Base-by-base conservation (phyloP, 2,797 vertebrate species). In the Aulostomus chinensis region DNA sequence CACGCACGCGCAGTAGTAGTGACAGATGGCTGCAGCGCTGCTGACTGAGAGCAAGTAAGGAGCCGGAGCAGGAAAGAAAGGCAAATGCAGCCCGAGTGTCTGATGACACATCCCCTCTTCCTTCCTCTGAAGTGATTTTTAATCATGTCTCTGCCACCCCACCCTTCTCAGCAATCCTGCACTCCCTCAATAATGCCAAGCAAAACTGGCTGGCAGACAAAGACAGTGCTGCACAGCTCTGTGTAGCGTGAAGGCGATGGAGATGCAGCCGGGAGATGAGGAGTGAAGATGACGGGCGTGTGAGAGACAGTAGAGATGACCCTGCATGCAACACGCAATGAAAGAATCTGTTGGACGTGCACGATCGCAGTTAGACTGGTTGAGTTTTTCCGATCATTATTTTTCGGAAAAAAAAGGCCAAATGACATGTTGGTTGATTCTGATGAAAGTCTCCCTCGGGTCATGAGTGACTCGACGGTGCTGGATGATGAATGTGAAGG, bases 91-190 rank as follows among this genome's bases (percentile, higher is more conserved):
- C 48, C 80, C 31, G 54, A 48, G 50, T 68, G 77, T 81, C 59
- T 66, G 70, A 65, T 86, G 80, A 87, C 79, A 80, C 84, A 85
- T 83, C 54, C 55, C 57, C 42, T 73, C 72, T 68, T 78, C 46
- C 71, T 81, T 75, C 68, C 71, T 67, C 56, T 38, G 20, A 72
- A 74, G 50, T 33, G 69, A 73, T 73, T 71, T 80, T 82, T 68
- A 84, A 75, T 65, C 68, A 74, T 12, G 16, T 34, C 52, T 64
- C 18, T 4, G 1, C 36, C 58, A 22, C 62, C 58, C 45, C 65
- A 20, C 60, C 70, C 63, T 59, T 35, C 46, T 63, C 52, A 62
- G 50, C 68, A 38, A 70, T 64, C 59, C 58, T 31, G 5, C 4
- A 25, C 56, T 74, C 36, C 29, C 61, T 35, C 38, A 59, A 59